A percentile compares a stretch with the other conserved stretches of the same genome.
These are phyloP conservation scores for Noctua pronuba DNA, from an alignment of 2,888 invertebrate genomes.

Conservation along the genomic window DNA sequence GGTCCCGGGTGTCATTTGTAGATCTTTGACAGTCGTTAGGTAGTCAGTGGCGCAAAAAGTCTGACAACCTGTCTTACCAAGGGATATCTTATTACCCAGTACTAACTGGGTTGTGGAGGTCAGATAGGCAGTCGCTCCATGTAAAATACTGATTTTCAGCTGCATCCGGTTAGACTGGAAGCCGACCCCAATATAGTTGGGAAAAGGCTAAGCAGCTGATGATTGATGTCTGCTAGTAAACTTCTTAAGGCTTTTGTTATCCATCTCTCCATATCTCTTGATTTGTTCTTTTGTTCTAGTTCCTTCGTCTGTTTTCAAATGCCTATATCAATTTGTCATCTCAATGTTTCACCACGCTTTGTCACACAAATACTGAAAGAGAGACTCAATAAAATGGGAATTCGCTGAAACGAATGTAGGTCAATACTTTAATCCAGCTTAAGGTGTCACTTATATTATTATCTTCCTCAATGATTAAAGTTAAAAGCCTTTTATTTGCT, in stretches of 20 bases:
- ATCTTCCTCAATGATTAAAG: not conserved
- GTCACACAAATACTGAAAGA: not conserved
- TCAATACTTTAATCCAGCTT: not conserved
- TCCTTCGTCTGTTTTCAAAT: not conserved
- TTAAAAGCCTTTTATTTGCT: not conserved
- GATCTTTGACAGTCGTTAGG: no score
- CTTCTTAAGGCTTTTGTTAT: not conserved
- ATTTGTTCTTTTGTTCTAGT: not conserved
- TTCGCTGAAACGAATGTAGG: not conserved
- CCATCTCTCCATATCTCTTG: not conserved
- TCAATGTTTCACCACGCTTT: not conserved
- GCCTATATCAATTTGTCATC: not conserved
- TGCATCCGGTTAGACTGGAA: no score
- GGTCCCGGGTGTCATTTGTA: no score
- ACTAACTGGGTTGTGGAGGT: no score
- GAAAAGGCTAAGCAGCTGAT: no score
- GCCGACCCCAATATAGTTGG: no score
- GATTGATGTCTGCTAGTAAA: not conserved
- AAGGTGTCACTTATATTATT: not conserved
- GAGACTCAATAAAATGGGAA: not conserved
- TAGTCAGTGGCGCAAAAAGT: no score
- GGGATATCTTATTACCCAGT: no score
- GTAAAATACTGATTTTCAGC: no score
- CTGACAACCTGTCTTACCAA: no score
- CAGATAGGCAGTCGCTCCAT: no score